Evolutionary conservation across 2,113 vertebrate species (phyloP).

Genomic region (Ascaphus truei): DNA sequence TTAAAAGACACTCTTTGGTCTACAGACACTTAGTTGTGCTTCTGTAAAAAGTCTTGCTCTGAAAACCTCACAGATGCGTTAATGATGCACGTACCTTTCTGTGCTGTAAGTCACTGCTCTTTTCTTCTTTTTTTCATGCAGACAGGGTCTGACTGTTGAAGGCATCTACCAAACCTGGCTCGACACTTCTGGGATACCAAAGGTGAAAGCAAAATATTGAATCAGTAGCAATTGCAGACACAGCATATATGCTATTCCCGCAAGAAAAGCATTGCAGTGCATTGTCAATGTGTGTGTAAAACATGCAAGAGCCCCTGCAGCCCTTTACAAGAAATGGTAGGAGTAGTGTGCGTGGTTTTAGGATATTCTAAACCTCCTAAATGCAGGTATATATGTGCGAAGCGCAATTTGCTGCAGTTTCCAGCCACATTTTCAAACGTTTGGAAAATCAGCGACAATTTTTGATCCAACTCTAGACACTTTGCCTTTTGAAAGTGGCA

Average conservation of each 20-base stretch:
- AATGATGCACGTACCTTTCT: background rate
- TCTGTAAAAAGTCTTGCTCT: background rate
- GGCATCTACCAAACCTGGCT: slow-evolving; percentile 85
- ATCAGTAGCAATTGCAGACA: background rate
- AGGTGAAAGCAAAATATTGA: slow-evolving; percentile 63
- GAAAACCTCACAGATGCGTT: fast-evolving
- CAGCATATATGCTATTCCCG: too few relatives aligned
- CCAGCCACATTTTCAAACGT: too few relatives aligned
- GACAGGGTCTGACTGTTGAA: slow-evolving; percentile 75
- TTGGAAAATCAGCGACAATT: too few relatives aligned
- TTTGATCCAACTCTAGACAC: too few relatives aligned
- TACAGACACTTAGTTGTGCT: background rate
- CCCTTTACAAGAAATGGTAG: too few relatives aligned
- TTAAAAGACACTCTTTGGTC: background rate
- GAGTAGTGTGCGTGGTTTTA: too few relatives aligned
- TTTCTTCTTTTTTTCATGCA: slow-evolving; percentile 61
- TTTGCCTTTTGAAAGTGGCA: too few relatives aligned
- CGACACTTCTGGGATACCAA: slow-evolving; percentile 83
- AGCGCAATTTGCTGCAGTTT: too few relatives aligned
- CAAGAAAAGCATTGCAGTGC: too few relatives aligned
- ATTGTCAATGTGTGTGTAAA: background rate
- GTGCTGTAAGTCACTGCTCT: background rate
- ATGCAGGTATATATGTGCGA: too few relatives aligned
- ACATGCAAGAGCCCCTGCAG: too few relatives aligned
- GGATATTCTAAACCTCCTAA: too few relatives aligned